A percentile compares a stretch with the other conserved stretches of the same genome.
Evolutionary conservation across 2,888 invertebrate genomes (phyloP).

Genomic region (Sympetrum striolatum): DNA sequence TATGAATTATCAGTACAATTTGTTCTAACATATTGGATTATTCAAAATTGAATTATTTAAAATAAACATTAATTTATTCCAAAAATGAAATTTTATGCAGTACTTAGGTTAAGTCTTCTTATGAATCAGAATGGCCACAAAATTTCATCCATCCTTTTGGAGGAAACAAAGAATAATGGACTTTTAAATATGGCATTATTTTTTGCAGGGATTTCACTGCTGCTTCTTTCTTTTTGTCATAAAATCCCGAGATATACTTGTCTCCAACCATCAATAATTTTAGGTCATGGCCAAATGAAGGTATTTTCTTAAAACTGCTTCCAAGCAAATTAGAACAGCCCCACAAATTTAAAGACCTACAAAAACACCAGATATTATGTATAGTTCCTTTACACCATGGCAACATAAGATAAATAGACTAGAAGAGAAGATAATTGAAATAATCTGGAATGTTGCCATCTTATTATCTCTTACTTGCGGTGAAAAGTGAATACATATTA

Average conservation of each 20-base stretch:
- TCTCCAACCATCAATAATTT: constrained; percentile 27
- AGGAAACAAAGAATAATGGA: neutral
- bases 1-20: too few species aligned
- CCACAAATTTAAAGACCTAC: constrained; percentile 23
- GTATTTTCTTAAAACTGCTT: neutral
- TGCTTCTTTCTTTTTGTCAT: neutral
- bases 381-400: too few species aligned
- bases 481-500: too few species aligned
- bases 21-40: too few species aligned
- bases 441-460: too few species aligned
- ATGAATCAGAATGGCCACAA: neutral
- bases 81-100: too few species aligned
- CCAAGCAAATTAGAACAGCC: neutral
- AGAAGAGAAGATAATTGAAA: too few species aligned
- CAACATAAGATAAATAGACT: too few species aligned
- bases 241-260: neutral
- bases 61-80: too few species aligned
- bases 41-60: too few species aligned
- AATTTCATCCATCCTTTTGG: neutral
- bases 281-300: neutral
- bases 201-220: neutral
- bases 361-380: neutral
- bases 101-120: neutral
- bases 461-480: too few species aligned
- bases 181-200: neutral